Percentiles rank a stretch among this genome's conserved stretches.
phyloP scores from a whole-genome alignment of 2,888 invertebrate genomes.

The Odontocerum albicorne region DNA sequence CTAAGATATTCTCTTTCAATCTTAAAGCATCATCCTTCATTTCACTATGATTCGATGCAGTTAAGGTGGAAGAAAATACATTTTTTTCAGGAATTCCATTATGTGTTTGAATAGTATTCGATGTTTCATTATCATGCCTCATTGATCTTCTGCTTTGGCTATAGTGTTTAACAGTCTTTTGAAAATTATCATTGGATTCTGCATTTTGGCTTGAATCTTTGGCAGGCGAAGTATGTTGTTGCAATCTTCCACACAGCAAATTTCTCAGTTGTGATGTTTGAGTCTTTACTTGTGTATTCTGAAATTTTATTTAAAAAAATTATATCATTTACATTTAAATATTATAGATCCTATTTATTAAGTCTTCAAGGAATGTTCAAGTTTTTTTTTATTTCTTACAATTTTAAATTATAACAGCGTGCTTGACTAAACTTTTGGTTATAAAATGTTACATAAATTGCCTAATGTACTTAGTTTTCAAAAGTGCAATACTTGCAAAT shows the following conservation, averaged over 20 bases:
- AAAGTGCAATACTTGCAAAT: too few species aligned
- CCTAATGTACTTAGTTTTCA: too few species aligned
- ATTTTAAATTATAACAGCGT: not conserved
- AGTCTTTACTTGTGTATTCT: slow-evolving; percentile 58
- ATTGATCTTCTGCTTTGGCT: slow-evolving; percentile 43
- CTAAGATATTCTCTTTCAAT: slow-evolving; percentile 31
- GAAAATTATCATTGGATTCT: slow-evolving; percentile 55
- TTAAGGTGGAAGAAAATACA: slow-evolving; percentile 4
- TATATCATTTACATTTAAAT: too few species aligned
- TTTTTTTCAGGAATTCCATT: slow-evolving; percentile 32
- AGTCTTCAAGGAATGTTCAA: too few species aligned
- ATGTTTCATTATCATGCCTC: slow-evolving; percentile 20
- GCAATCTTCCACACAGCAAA: slow-evolving; percentile 59
- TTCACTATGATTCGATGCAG: slow-evolving; percentile 31
- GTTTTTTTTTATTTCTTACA: too few species aligned
- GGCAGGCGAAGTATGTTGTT: slow-evolving; percentile 58
- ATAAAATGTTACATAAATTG: too few species aligned
- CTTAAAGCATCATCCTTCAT: slow-evolving; percentile 32
- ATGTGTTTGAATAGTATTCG: slow-evolving; percentile 23
- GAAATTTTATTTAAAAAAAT: too few species aligned
- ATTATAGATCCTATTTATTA: too few species aligned
- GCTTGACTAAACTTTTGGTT: too few species aligned
- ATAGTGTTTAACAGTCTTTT: slow-evolving; percentile 52
- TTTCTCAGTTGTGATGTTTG: slow-evolving; percentile 59
- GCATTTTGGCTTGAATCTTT: slow-evolving; percentile 60